A percentile compares a stretch with the other conserved stretches of the same genome.
Evolutionary conservation across 1,140 invertebrate species (phyloP).

Genomic region (Diabrotica undecimpunctata): DNA sequence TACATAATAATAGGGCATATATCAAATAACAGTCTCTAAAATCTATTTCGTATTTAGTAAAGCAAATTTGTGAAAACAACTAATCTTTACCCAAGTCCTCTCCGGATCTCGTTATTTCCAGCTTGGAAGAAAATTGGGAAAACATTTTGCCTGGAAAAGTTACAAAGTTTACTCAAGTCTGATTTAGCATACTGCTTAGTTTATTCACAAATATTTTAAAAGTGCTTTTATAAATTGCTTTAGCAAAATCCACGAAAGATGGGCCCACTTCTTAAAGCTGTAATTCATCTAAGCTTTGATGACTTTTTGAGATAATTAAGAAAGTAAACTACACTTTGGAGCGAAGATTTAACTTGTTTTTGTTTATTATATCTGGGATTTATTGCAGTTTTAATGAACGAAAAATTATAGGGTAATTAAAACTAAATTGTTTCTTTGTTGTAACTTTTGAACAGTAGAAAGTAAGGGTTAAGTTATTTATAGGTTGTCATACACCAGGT

Average conservation of each 20-base stretch:
- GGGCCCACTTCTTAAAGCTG: neutral
- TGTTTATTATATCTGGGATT: slow-evolving; percentile 1
- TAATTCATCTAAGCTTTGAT: slow-evolving; percentile 1
- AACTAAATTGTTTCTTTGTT: neutral
- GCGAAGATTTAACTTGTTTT: neutral
- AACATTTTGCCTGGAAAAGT: neutral
- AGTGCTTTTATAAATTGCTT: slow-evolving; percentile 3
- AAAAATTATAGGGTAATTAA: neutral
- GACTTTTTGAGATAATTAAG: neutral
- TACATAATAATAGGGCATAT: too few relatives aligned
- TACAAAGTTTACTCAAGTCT: neutral
- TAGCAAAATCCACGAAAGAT: neutral
- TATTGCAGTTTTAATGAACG: slow-evolving; percentile 1
- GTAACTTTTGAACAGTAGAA: too few relatives aligned
- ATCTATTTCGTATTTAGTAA: neutral
- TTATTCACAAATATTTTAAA: slow-evolving; percentile 3
- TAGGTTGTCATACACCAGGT: too few relatives aligned
- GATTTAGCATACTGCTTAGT: slow-evolving; percentile 1
- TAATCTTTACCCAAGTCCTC: neutral
- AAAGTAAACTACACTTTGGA: slow-evolving; percentile 1
- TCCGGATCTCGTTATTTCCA: neutral
- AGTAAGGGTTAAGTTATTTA: too few relatives aligned
- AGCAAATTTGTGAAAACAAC: neutral
- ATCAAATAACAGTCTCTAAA: neutral
- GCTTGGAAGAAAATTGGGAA: neutral